phyloP scores from a whole-genome alignment of 1,140 invertebrate species.

The Pseudoatta argentina region DNA sequence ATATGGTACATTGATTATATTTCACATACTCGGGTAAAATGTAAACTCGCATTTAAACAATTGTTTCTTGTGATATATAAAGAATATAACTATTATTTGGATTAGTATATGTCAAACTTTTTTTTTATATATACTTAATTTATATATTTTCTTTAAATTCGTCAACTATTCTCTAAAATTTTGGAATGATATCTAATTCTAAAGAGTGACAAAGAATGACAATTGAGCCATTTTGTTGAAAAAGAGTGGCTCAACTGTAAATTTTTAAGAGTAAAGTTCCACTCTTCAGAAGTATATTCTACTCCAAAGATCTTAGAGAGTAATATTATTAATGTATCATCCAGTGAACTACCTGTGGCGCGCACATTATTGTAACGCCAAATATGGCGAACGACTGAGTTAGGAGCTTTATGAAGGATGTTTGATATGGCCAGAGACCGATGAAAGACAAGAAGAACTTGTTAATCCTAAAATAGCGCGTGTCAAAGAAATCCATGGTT shows the following conservation, averaged over 20 bases:
- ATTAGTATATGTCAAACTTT: not conserved
- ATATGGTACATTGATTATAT: not conserved
- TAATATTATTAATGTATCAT: constrained; percentile 14
- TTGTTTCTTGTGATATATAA: not conserved
- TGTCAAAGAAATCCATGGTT: constrained; percentile 53
- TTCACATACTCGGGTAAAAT: not conserved
- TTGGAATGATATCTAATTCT: no score
- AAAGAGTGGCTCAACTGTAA: no score
- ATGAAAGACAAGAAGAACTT: constrained; percentile 18
- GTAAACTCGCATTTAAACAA: not conserved
- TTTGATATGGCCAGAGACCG: constrained; percentile 49
- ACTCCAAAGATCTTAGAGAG: no score
- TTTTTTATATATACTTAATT: not conserved
- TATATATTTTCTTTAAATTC: not conserved
- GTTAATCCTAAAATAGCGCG: constrained; percentile 41
- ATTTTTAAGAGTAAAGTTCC: no score
- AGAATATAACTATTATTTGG: not conserved
- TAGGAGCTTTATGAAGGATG: not conserved
- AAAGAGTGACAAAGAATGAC: no score
- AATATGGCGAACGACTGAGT: not conserved
- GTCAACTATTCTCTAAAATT: not conserved
- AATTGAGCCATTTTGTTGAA: no score
- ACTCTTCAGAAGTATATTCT: no score
- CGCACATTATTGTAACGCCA: not conserved
- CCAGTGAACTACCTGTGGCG: constrained; percentile 18